Conservation (phyloP, 2,113 vertebrate species). For the Micromys minutus region DNA sequence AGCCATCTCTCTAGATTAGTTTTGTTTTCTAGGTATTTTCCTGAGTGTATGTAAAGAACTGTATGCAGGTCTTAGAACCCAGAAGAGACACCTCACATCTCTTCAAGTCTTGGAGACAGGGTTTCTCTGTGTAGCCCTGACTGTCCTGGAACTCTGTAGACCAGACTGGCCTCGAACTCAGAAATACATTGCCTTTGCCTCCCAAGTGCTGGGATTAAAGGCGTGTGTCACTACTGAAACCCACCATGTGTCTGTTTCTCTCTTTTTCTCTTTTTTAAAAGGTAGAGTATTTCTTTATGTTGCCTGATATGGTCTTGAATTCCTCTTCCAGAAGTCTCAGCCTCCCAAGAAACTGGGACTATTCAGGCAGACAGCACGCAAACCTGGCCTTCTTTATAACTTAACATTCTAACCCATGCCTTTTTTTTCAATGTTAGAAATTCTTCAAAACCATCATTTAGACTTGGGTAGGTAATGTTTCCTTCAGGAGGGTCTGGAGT, state of each 20-base stretch:
- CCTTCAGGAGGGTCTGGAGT: not conserved
- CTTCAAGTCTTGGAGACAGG: not conserved
- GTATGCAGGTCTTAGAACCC: not conserved
- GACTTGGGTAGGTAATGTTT: not conserved
- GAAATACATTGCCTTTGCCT: not conserved
- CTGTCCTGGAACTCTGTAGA: not conserved
- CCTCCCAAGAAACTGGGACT: not conserved
- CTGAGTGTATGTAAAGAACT: not conserved
- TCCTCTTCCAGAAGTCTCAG: not conserved
- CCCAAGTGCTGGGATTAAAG: not conserved
- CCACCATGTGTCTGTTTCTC: not conserved
- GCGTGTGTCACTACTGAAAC: too few relatives aligned
- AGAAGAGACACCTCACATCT: not conserved
- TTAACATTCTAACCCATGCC: not conserved
- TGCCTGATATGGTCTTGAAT: not conserved
- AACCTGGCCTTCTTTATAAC: not conserved
- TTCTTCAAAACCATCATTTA: not conserved
- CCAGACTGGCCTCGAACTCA: not conserved
- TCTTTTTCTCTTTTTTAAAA: not conserved
- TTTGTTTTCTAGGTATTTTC: not conserved
- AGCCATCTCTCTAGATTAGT: not conserved
- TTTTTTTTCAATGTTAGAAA: slow-evolving; percentile 27
- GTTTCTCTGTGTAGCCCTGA: not conserved
- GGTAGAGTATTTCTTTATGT: not conserved
- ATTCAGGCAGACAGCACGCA: too few relatives aligned